phyloP scores from a whole-genome alignment of 1,140 invertebrate species.

The Varroa destructor region DNA sequence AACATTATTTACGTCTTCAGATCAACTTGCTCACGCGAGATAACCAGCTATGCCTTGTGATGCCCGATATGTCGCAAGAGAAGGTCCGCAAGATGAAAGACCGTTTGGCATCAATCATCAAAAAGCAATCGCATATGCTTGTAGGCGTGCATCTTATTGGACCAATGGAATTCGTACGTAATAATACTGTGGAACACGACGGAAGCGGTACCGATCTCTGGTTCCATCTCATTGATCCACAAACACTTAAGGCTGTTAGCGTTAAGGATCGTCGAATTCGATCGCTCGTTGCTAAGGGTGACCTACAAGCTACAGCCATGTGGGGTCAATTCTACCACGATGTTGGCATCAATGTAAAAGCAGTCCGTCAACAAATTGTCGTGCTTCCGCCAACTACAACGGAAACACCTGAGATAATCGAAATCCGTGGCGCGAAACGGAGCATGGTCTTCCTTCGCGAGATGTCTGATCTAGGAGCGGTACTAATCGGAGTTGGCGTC shows the following conservation, averaged over 20 bases:
- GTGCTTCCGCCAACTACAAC: slow-evolving; percentile 29
- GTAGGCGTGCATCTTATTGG: slow-evolving; percentile 62
- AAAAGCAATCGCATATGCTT: slow-evolving; percentile 57
- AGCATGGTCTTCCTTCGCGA: slow-evolving; percentile 30
- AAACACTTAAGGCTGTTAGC: slow-evolving; percentile 55
- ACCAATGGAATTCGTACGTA: slow-evolving; percentile 51
- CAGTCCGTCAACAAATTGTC: slow-evolving; percentile 40
- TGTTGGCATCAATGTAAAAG: slow-evolving; percentile 55
- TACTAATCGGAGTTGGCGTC: slow-evolving; percentile 66
- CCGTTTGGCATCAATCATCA: slow-evolving; percentile 52
- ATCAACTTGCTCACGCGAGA: slow-evolving; percentile 54
- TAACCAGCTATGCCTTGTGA: slow-evolving; percentile 61
- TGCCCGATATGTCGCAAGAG: slow-evolving; percentile 58
- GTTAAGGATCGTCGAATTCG: slow-evolving; percentile 55
- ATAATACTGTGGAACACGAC: slow-evolving; percentile 53
- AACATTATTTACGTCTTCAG: slow-evolving; percentile 34
- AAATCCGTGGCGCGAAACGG: slow-evolving; percentile 1
- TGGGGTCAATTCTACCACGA: slow-evolving; percentile 43
- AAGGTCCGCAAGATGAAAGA: slow-evolving; percentile 51
- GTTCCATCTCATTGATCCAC: slow-evolving; percentile 69
- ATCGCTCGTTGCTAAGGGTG: slow-evolving; percentile 45
- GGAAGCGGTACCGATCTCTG: slow-evolving; percentile 64
- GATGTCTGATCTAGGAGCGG: slow-evolving; percentile 50
- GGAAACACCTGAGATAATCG: slow-evolving; percentile 27
- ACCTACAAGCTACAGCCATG: slow-evolving; percentile 51